Conservation (phyloP, 2,797 vertebrate species). For the Myotis planiceps region DNA sequence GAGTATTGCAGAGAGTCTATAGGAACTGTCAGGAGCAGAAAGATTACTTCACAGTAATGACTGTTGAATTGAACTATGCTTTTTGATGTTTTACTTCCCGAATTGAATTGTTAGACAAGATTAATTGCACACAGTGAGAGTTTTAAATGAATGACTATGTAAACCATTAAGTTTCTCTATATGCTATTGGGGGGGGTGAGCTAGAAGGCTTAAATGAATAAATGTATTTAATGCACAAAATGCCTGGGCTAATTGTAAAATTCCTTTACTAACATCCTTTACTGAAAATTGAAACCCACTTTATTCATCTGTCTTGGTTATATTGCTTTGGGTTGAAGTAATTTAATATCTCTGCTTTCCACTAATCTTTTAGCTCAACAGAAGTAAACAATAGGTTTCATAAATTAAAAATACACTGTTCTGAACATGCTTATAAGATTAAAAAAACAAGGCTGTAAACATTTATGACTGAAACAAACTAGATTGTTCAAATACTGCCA, state of each 20-base stretch:
- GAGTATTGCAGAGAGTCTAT: slow-evolving; percentile 83
- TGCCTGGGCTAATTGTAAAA: slow-evolving; percentile 87
- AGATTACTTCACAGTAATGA: slow-evolving; percentile 85
- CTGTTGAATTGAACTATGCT: slow-evolving; percentile 86
- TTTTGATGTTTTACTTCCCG: slow-evolving; percentile 88
- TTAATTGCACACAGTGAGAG: slow-evolving; percentile 87
- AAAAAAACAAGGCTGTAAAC: slow-evolving; percentile 90
- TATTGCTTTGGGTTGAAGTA: slow-evolving; percentile 84
- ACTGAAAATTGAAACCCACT: slow-evolving; percentile 84
- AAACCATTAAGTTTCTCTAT: slow-evolving; percentile 87
- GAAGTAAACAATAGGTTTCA: slow-evolving; percentile 91
- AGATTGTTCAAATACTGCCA: slow-evolving; percentile 93
- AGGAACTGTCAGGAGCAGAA: slow-evolving; percentile 85
- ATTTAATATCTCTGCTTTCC: slow-evolving; percentile 88
- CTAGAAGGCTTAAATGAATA: slow-evolving; percentile 88
- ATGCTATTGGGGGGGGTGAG: slow-evolving; percentile 80
- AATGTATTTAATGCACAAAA: slow-evolving; percentile 88
- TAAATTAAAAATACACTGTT: slow-evolving; percentile 90
- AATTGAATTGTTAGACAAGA: slow-evolving; percentile 90
- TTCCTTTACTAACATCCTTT: slow-evolving; percentile 86
- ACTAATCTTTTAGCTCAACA: slow-evolving; percentile 89
- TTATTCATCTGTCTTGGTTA: slow-evolving; percentile 88
- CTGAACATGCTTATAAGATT: slow-evolving; percentile 90
- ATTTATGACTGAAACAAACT: slow-evolving; percentile 92
- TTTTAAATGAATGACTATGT: slow-evolving; percentile 88